Evolutionary conservation across 2,797 vertebrate genomes (phyloP).

Genomic region (Arctocebus calabarensis): DNA sequence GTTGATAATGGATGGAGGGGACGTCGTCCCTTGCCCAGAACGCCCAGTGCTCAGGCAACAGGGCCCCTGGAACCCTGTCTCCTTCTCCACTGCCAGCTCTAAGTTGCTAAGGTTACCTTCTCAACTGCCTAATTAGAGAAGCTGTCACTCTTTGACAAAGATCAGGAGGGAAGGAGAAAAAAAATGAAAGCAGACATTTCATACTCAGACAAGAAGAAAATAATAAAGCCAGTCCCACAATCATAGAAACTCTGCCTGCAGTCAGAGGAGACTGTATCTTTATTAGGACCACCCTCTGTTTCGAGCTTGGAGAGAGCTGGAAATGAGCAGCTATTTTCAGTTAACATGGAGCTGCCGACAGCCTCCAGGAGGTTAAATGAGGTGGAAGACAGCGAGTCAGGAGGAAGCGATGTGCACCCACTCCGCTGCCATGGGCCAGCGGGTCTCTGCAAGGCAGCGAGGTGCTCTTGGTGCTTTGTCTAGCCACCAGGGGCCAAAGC

Average conservation of each 20-base stretch:
- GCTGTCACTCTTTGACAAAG: slow-evolving; percentile 76
- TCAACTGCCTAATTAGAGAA: slow-evolving; percentile 83
- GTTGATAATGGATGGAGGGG: not conserved
- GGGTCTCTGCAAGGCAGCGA: not conserved
- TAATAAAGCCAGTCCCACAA: slow-evolving; percentile 38
- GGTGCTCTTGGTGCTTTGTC: no score
- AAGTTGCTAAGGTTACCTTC: slow-evolving; percentile 88
- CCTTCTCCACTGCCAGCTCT: slow-evolving; percentile 59
- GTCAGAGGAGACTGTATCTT: not conserved
- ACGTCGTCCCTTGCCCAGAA: fast-evolving
- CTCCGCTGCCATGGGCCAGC: not conserved
- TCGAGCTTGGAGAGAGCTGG: not conserved
- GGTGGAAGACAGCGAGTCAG: fast-evolving
- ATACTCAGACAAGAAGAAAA: slow-evolving; percentile 69
- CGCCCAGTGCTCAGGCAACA: not conserved
- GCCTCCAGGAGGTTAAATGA: not conserved
- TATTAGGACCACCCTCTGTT: not conserved
- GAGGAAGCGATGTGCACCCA: not conserved
- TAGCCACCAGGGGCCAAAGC: not conserved
- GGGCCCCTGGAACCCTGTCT: slow-evolving; percentile 62
- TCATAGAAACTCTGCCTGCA: slow-evolving; percentile 37
- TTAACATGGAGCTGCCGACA: not conserved
- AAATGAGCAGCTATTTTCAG: not conserved
- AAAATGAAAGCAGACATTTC: slow-evolving; percentile 58
- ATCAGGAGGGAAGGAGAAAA: not conserved